Percentiles rank a stretch among this genome's conserved stretches.
These are phyloP conservation scores for Typhlichthys eigenmanni DNA, from an alignment of 2,797 vertebrate species.

Conservation along the genomic window DNA sequence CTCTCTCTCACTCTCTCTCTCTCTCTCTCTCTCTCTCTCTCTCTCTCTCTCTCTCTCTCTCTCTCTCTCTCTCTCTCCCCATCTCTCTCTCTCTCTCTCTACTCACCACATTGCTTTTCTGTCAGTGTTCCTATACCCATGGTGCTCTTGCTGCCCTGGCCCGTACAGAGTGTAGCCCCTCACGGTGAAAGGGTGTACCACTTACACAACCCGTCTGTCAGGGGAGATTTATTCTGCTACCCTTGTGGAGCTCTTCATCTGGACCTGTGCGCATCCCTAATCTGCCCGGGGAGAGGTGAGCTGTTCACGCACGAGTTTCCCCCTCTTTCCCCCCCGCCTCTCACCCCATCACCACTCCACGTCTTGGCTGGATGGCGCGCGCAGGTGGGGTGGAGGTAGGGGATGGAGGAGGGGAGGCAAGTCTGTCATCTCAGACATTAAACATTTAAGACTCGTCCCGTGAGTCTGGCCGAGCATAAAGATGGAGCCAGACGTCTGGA, in stretches of 20 bases:
- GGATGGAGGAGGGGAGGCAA: slow-evolving; percentile 19
- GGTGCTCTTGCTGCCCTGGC: slow-evolving; percentile 22
- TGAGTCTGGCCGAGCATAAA: slow-evolving; percentile 48
- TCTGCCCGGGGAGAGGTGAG: slow-evolving; percentile 59
- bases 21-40: slow-evolving; percentile 3
- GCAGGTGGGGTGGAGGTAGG: no score
- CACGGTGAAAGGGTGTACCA: slow-evolving; percentile 44
- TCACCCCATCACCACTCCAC: background rate
- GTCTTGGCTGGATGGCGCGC: slow-evolving; percentile 4
- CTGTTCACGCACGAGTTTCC: slow-evolving; percentile 13
- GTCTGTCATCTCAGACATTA: slow-evolving; percentile 60
- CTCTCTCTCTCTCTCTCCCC: background rate
- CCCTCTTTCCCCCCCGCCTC: slow-evolving; percentile 10
- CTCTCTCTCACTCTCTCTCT: no score
- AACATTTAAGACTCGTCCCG: slow-evolving; percentile 62
- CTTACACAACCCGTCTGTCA: slow-evolving; percentile 60
- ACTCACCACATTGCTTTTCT: slow-evolving; percentile 20
- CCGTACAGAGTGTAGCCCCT: slow-evolving; percentile 38
- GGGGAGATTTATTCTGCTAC: slow-evolving; percentile 65
- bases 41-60: slow-evolving; percentile 2
- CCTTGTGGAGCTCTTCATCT: slow-evolving; percentile 62
- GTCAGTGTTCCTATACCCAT: slow-evolving; percentile 15
- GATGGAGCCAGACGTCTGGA: slow-evolving; percentile 38
- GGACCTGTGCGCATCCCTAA: slow-evolving; percentile 53
- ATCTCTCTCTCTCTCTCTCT: background rate